Conservation (phyloP, 1,140 invertebrate species). For the Drosophila rufa region DNA sequence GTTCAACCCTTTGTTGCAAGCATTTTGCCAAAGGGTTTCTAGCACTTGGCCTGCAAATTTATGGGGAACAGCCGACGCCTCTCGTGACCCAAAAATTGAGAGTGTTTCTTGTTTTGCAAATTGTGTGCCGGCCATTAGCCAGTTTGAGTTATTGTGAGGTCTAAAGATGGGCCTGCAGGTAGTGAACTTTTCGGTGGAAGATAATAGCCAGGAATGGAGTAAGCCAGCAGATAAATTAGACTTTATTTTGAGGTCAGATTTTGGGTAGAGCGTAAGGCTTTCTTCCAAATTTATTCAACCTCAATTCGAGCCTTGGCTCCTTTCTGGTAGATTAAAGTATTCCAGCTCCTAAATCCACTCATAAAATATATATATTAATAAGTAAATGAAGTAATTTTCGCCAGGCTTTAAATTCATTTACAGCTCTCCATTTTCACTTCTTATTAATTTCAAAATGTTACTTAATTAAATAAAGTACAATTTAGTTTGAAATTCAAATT, state of each 20-base stretch:
- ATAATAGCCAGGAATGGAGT: background rate
- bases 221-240: conserved; percentile 3
- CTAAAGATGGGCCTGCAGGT: conserved; percentile 18
- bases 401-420: background rate
- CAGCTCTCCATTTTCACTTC: conserved; percentile 21
- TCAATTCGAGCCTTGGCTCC: background rate
- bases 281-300: conserved; percentile 4
- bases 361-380: background rate
- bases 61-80: conserved; percentile 19
- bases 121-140: conserved; percentile 35
- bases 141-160: conserved; percentile 39
- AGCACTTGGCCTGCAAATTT: conserved; percentile 39
- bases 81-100: conserved; percentile 23
- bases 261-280: background rate
- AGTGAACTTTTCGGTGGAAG: background rate
- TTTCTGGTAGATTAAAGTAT: background rate
- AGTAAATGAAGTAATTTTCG: background rate
- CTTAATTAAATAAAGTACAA: conserved; percentile 42
- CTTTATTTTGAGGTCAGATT: background rate
- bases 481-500: conserved; percentile 36
- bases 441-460: conserved; percentile 22
- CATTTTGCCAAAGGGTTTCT: conserved; percentile 31
- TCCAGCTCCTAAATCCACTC: background rate
- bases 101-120: conserved; percentile 34
- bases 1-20: conserved; percentile 37